Conservation (phyloP, 2,113 vertebrate species). For the Brachirus orientalis region DNA sequence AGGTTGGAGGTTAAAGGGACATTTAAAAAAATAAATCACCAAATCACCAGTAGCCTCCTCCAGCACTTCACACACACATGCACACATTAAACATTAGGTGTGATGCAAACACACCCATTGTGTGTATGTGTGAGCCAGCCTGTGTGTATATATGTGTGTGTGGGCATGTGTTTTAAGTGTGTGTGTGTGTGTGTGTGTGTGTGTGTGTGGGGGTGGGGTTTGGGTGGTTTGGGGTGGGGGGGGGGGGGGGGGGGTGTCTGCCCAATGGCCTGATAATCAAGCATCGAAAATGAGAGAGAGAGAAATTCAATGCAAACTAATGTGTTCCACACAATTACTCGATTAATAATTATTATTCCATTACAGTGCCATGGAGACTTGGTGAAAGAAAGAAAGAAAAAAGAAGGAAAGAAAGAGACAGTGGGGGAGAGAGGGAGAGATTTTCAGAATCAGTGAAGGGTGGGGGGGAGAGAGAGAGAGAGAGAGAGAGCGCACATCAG, state of each 20-base stretch:
- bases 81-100: slow-evolving; percentile 50
- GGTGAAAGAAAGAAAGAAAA: slow-evolving; percentile 53
- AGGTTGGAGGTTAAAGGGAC: slow-evolving; percentile 76
- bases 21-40: slow-evolving; percentile 39
- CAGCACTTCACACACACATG: slow-evolving; percentile 21
- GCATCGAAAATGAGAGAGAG: slow-evolving; percentile 90
- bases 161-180: not conserved
- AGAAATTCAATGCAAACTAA: slow-evolving; percentile 93
- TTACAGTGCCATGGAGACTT: slow-evolving; percentile 84
- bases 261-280: slow-evolving; percentile 90
- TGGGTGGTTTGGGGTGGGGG: slow-evolving; percentile 71
- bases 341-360: slow-evolving; percentile 99
- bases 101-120: slow-evolving; percentile 51
- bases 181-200: slow-evolving; percentile 4
- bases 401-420: slow-evolving; percentile 53
- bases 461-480: slow-evolving; percentile 65
- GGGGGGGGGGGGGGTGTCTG: slow-evolving; percentile 77
- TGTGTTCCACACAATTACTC: slow-evolving; percentile 95
- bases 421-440: slow-evolving; percentile 36
- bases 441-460: slow-evolving; percentile 14
- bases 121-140: slow-evolving; percentile 17
- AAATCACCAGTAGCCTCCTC: slow-evolving; percentile 41
- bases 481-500: slow-evolving; percentile 85
- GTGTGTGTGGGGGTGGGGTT: slow-evolving; percentile 23
- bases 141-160: not conserved